These are phyloP conservation scores for Plutomurus gul DNA, from an alignment of 1,140 invertebrate genomes.

Conservation along the genomic window DNA sequence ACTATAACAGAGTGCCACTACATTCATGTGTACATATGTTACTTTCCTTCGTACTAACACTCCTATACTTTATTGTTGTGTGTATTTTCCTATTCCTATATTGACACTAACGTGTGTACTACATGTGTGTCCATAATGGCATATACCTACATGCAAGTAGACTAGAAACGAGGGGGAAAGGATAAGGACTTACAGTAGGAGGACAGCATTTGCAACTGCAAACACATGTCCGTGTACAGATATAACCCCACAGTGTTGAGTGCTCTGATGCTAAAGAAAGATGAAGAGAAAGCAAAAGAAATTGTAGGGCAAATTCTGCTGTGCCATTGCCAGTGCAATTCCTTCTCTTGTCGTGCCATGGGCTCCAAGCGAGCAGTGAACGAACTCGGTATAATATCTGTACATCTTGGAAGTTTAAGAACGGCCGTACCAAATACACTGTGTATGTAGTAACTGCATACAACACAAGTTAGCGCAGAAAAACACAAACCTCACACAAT, in stretches of 20 bases:
- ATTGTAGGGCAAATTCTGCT: not conserved
- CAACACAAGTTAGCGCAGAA: not conserved
- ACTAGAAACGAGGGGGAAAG: not conserved
- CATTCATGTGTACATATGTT: too few relatives aligned
- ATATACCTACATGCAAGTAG: not conserved
- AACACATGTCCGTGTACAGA: not conserved
- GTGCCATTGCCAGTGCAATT: not conserved
- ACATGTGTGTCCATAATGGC: not conserved
- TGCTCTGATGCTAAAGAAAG: constrained; percentile 15
- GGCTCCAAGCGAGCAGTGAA: not conserved
- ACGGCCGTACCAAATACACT: not conserved
- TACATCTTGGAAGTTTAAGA: not conserved
- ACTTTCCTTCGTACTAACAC: too few relatives aligned
- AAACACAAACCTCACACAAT: not conserved
- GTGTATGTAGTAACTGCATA: not conserved
- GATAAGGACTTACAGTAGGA: not conserved
- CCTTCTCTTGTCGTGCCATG: constrained; percentile 8
- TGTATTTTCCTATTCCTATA: too few relatives aligned
- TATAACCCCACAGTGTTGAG: not conserved
- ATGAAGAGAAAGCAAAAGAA: not conserved
- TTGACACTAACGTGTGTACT: not conserved
- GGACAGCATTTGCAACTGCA: not conserved
- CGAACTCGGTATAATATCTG: not conserved
- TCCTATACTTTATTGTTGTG: too few relatives aligned
- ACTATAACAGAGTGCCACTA: too few relatives aligned